Conservation (phyloP, 1,140 invertebrate species). For the Brachystomella parvula region DNA sequence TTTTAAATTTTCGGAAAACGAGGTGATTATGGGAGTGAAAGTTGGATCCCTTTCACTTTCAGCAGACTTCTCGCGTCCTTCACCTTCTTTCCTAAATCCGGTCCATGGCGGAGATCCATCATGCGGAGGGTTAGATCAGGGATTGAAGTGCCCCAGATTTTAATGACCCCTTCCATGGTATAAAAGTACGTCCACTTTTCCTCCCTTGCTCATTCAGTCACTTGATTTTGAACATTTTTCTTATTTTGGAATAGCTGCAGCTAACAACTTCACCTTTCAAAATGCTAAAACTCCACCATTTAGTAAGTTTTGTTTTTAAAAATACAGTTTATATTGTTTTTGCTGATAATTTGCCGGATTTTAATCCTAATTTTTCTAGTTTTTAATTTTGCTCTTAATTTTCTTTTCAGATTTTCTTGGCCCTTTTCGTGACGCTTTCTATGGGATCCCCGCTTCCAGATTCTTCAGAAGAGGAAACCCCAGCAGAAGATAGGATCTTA, state of each 20-base stretch:
- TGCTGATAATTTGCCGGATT: background rate
- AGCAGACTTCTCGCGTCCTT: background rate
- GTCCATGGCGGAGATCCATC: no score
- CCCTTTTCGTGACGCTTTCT: background rate
- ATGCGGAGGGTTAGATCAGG: no score
- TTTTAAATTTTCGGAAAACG: background rate
- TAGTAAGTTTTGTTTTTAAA: background rate
- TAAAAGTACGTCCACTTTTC: no score
- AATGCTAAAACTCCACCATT: background rate
- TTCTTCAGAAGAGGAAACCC: background rate
- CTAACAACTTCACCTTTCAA: background rate
- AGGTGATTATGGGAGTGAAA: background rate
- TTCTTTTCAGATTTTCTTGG: background rate
- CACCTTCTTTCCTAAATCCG: background rate
- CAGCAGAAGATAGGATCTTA: slow-evolving; percentile 21
- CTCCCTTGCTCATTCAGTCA: background rate
- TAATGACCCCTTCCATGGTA: no score
- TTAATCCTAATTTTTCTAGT: background rate
- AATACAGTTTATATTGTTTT: background rate
- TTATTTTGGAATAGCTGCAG: background rate
- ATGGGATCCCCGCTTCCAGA: background rate
- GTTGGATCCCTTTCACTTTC: background rate
- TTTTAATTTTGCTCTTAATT: background rate
- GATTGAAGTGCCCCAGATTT: no score
- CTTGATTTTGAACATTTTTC: background rate